Percentiles rank a stretch among this genome's conserved stretches.
phyloP scores from a whole-genome alignment of 2,797 vertebrate species.

The Otolemur crassicaudatus region DNA sequence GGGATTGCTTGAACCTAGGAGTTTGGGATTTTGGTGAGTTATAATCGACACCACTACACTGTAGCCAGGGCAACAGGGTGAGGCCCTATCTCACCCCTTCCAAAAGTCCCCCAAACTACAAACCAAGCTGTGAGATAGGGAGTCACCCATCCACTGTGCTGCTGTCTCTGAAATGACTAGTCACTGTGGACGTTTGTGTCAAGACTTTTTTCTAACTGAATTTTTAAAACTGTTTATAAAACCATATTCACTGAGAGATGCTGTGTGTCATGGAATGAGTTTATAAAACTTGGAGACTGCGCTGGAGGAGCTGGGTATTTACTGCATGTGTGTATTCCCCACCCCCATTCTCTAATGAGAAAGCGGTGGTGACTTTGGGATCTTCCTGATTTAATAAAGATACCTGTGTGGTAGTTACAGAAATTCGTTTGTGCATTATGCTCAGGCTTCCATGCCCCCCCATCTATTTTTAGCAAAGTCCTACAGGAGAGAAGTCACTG shows the following conservation, averaged over 20 bases:
- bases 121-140: neutral
- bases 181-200: neutral
- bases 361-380: neutral
- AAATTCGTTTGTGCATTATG: neutral
- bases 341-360: neutral
- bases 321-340: neutral
- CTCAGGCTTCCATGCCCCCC: neutral
- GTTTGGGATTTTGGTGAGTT: neutral
- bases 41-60: no score
- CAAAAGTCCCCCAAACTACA: neutral
- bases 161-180: neutral
- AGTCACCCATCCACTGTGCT: neutral
- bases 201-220: neutral
- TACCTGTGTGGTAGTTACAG: neutral
- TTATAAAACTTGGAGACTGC: neutral
- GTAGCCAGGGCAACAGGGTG: neutral
- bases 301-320: neutral
- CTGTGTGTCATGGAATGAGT: neutral
- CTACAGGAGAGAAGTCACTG: neutral
- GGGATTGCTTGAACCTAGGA: neutral
- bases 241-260: neutral
- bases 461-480: neutral
- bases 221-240: slow-evolving; percentile 24
- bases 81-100: neutral
- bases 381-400: slow-evolving; percentile 15